Evolutionary conservation across 2,113 vertebrate genomes (phyloP).

Genomic region (Cynocephalus volans): DNA sequence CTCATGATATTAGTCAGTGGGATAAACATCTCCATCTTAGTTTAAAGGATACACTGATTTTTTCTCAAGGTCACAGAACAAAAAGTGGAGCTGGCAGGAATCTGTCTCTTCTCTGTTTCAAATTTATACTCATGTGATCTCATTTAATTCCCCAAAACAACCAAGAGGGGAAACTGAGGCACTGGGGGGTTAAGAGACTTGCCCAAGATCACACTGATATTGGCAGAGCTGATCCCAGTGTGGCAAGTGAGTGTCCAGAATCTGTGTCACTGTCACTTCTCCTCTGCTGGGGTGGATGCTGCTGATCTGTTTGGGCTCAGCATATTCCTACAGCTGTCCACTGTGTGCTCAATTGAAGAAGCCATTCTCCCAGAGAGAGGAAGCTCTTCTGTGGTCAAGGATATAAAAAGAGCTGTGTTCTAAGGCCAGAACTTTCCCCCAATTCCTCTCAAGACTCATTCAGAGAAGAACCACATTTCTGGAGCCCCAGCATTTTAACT

Average conservation of each 20-base stretch:
- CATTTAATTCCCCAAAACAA: background rate
- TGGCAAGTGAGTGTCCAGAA: background rate
- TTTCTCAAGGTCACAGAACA: slow-evolving; percentile 15
- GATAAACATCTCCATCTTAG: background rate
- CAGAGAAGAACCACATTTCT: background rate
- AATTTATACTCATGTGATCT: background rate
- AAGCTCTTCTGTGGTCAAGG: background rate
- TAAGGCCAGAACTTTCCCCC: background rate
- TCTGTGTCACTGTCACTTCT: background rate
- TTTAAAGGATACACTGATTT: background rate
- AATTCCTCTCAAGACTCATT: background rate
- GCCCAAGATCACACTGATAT: background rate
- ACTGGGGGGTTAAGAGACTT: background rate
- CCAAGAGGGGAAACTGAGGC: background rate
- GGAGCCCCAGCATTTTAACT: background rate
- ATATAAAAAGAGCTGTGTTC: background rate
- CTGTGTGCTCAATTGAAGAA: background rate
- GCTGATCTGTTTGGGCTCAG: background rate
- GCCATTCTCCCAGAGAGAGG: background rate
- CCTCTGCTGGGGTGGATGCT: background rate
- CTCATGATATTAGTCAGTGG: background rate
- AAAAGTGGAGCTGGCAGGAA: background rate
- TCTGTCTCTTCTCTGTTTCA: background rate
- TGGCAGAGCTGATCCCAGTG: background rate
- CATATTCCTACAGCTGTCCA: background rate